Conservation (phyloP, 2,888 invertebrate species). For the Creontiades dilutus region DNA sequence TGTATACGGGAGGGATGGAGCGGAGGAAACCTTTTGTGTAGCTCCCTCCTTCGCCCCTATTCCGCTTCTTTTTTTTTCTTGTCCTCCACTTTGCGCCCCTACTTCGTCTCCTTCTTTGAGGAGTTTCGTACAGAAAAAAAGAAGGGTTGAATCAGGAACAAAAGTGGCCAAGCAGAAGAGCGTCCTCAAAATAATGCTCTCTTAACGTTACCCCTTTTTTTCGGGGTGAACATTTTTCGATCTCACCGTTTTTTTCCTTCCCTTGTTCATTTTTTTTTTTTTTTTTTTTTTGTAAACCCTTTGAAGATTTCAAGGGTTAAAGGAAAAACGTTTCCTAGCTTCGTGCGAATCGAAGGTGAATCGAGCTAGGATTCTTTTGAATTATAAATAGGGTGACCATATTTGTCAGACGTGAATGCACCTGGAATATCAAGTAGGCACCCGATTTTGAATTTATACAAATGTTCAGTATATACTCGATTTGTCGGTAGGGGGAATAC, state of each 20-base stretch:
- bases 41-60: neutral
- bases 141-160: conserved; percentile 55
- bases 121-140: conserved; percentile 21
- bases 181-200: conserved; percentile 42
- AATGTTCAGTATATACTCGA: too few relatives aligned
- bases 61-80: neutral
- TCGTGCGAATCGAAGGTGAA: neutral
- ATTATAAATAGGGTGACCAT: too few relatives aligned
- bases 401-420: too few relatives aligned
- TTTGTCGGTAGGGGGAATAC: too few relatives aligned
- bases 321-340: neutral
- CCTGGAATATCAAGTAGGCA: too few relatives aligned
- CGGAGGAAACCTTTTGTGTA: conserved; percentile 21
- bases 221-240: conserved; percentile 29
- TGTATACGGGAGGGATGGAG: neutral
- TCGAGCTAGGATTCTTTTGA: too few relatives aligned
- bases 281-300: neutral
- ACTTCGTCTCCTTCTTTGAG: conserved; percentile 37
- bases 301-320: neutral
- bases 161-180: conserved; percentile 43
- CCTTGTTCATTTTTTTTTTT: too few relatives aligned
- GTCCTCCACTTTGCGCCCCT: conserved; percentile 45
- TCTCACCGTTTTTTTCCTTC: neutral
- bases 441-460: too few relatives aligned
- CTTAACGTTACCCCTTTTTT: conserved; percentile 9